phyloP scores from a whole-genome alignment of 2,888 invertebrate genomes.

The Rotaria magnacalcarata region DNA sequence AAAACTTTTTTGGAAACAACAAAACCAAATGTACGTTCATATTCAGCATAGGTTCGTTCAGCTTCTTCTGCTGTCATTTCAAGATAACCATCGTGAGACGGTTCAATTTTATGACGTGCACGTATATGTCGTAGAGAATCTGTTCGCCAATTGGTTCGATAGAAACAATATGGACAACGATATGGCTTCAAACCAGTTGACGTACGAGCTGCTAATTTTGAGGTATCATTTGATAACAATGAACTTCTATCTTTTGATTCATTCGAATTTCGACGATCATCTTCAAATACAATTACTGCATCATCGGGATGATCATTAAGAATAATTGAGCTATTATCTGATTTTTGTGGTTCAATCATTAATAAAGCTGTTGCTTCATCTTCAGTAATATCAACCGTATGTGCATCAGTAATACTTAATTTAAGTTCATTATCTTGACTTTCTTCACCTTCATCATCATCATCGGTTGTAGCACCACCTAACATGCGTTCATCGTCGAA shows the following conservation, averaged over 20 bases:
- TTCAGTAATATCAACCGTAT: neutral
- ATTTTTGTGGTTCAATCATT: neutral
- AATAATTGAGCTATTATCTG: neutral
- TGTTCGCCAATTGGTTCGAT: slow-evolving; percentile 32
- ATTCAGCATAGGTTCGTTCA: slow-evolving; percentile 9
- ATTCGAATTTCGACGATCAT: neutral
- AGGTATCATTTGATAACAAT: neutral
- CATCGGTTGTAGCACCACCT: neutral
- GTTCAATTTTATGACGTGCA: slow-evolving; percentile 32
- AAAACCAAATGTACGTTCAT: slow-evolving; percentile 38
- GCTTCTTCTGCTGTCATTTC: slow-evolving; percentile 14
- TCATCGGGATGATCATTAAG: neutral
- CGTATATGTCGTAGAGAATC: slow-evolving; percentile 22
- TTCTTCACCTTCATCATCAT: neutral
- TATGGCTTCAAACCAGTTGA: slow-evolving; percentile 11
- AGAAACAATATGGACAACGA: slow-evolving; percentile 34
- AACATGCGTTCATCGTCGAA: neutral
- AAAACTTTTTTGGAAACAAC: slow-evolving; percentile 26
- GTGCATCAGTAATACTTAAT: neutral
- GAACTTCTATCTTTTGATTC: neutral
- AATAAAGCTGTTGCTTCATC: neutral
- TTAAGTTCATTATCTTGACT: slow-evolving; percentile 11
- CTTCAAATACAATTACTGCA: neutral
- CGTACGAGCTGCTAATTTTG: neutral
- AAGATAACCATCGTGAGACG: neutral